These are phyloP conservation scores for Trachemys scripta DNA, from an alignment of 2,113 vertebrate genomes.

Conservation along the genomic window DNA sequence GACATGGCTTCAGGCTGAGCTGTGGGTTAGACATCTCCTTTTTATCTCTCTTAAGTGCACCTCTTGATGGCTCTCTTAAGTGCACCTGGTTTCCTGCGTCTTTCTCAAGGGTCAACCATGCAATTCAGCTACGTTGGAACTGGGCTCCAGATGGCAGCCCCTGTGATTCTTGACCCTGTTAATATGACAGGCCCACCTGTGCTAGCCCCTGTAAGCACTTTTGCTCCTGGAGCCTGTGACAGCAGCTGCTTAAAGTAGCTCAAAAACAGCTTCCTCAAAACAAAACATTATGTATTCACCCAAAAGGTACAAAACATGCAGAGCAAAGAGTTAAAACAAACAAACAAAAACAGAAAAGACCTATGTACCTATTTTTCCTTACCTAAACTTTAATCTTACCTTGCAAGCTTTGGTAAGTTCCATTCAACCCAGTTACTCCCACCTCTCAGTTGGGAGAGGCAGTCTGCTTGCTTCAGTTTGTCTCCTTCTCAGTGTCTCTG, in stretches of 20 bases:
- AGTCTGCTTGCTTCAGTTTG: not conserved
- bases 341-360: not conserved
- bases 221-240: not conserved
- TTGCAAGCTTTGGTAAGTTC: not conserved
- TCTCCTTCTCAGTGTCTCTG: not conserved
- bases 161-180: not conserved
- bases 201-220: not conserved
- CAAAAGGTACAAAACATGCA: not conserved
- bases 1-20: not conserved
- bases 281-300: not conserved
- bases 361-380: not conserved
- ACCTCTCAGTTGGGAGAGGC: not conserved
- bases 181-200: not conserved
- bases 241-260: not conserved
- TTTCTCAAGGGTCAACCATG: not conserved
- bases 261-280: not conserved
- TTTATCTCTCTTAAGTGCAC: not conserved
- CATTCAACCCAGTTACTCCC: not conserved
- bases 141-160: not conserved
- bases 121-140: not conserved
- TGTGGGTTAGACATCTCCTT: not conserved
- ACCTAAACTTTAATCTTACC: not conserved
- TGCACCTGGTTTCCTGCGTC: not conserved
- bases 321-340: not conserved
- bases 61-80: not conserved